Conservation (phyloP, 2,888 invertebrate species). For the Sesamia inferens region DNA sequence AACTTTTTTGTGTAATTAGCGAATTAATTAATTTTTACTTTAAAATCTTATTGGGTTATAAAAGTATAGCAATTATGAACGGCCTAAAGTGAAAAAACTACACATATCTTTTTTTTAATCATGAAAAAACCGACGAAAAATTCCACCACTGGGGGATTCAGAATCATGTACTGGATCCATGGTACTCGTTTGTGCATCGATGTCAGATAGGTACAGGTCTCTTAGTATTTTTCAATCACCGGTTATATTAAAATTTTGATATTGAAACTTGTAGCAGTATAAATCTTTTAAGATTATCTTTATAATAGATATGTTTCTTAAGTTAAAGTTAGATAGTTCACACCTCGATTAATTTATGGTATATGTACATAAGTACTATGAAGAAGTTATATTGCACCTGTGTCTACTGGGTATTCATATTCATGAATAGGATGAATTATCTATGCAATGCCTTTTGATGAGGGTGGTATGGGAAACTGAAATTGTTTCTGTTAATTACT, state of each 20-base stretch:
- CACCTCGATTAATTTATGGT: constrained; percentile 59
- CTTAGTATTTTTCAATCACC: background rate
- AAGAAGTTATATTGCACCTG: constrained; percentile 62
- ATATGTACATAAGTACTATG: constrained; percentile 55
- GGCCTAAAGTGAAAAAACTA: too few species aligned
- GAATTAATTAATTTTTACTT: too few species aligned
- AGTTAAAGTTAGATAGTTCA: constrained; percentile 61
- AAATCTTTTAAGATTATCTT: constrained; percentile 48
- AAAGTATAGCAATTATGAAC: too few species aligned
- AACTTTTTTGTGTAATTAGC: too few species aligned
- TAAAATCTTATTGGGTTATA: too few species aligned
- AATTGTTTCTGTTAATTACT: constrained; percentile 25
- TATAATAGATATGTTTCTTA: constrained; percentile 61
- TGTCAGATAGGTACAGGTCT: too few species aligned
- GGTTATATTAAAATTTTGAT: constrained; percentile 24
- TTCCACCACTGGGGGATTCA: too few species aligned
- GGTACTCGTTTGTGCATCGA: too few species aligned
- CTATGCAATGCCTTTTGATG: constrained; percentile 49
- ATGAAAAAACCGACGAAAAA: too few species aligned
- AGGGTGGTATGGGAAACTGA: constrained; percentile 14
- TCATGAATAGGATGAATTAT: constrained; percentile 59
- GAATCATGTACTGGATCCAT: too few species aligned
- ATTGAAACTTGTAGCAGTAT: constrained; percentile 25
- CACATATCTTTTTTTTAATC: too few species aligned
- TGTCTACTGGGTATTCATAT: constrained; percentile 58